Percentiles rank a stretch among this genome's conserved stretches.
Conservation (phyloP, 2,113 vertebrate genomes). For the Embiotoca jacksoni region DNA sequence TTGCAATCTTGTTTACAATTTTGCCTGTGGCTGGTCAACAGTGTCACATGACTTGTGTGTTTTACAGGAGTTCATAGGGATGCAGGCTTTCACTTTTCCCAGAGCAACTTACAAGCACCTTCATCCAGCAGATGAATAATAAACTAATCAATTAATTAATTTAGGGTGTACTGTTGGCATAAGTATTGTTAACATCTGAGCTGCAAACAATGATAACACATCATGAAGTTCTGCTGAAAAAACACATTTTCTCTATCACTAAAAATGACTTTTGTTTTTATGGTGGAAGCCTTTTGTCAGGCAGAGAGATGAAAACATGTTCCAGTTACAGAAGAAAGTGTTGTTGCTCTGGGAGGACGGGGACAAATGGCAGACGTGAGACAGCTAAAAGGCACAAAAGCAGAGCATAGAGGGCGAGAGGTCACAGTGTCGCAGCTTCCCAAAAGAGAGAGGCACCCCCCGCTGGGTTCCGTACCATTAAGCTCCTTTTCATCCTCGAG, state of each 20-base stretch:
- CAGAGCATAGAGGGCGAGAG: constrained; percentile 34
- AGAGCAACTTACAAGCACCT: background rate
- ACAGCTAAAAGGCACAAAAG: constrained; percentile 37
- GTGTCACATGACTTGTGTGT: background rate
- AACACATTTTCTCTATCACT: background rate
- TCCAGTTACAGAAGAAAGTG: background rate
- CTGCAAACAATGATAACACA: background rate
- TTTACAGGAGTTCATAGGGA: background rate
- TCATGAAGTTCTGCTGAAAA: too few species aligned
- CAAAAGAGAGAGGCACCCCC: constrained; percentile 36
- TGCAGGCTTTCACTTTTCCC: background rate
- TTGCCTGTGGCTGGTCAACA: background rate
- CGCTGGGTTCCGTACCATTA: constrained; percentile 56
- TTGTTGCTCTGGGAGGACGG: background rate
- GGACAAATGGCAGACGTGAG: constrained; percentile 41
- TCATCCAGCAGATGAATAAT: background rate
- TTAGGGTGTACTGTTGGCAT: background rate
- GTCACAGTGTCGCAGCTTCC: constrained; percentile 45
- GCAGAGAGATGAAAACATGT: background rate
- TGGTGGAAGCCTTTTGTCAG: background rate
- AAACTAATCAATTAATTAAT: too few species aligned
- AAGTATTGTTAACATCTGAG: background rate
- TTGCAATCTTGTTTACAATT: background rate
- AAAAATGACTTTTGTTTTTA: background rate
- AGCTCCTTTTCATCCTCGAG: constrained; percentile 50